Evolutionary conservation across 1,140 invertebrate species (phyloP).

Genomic region (Ctenoplectra terminalis): DNA sequence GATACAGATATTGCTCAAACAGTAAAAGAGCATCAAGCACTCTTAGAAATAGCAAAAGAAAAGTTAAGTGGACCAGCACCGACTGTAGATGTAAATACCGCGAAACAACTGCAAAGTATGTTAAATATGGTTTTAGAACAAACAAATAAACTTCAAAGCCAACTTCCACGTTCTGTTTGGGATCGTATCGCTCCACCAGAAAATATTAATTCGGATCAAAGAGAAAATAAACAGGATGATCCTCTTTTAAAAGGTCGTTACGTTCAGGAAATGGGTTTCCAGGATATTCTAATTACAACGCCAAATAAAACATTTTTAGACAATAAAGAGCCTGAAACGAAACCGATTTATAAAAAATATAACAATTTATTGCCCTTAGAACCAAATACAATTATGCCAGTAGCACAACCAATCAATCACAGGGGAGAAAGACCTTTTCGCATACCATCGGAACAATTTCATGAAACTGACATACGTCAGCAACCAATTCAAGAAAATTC

Average conservation of each 20-base stretch:
- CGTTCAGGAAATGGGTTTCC: conserved; percentile 69
- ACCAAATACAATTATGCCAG: conserved; percentile 61
- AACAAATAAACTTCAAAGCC: conserved; percentile 78
- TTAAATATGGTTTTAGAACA: conserved; percentile 78
- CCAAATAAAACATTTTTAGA: conserved; percentile 69
- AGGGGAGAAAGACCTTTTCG: neutral
- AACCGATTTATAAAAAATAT: conserved; percentile 67
- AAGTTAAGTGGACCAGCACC: conserved; percentile 70
- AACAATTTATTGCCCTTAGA: conserved; percentile 65
- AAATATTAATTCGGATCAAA: conserved; percentile 29
- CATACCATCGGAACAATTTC: conserved; percentile 16
- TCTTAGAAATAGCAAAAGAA: conserved; percentile 77
- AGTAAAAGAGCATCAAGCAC: conserved; percentile 76
- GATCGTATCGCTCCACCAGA: conserved; percentile 78
- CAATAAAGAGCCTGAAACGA: conserved; percentile 3
- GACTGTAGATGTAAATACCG: conserved; percentile 73
- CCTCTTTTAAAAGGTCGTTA: conserved; percentile 71
- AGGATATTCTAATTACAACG: conserved; percentile 75
- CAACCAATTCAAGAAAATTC: conserved; percentile 35
- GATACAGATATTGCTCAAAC: conserved; percentile 73
- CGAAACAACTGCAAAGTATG: conserved; percentile 78
- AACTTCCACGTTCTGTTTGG: conserved; percentile 79
- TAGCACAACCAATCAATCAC: neutral
- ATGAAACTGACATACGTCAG: conserved; percentile 6
- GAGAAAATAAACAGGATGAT: conserved; percentile 40